These are phyloP conservation scores for Pelochelys cantorii DNA, from an alignment of 2,797 vertebrate species.

Conservation along the genomic window DNA sequence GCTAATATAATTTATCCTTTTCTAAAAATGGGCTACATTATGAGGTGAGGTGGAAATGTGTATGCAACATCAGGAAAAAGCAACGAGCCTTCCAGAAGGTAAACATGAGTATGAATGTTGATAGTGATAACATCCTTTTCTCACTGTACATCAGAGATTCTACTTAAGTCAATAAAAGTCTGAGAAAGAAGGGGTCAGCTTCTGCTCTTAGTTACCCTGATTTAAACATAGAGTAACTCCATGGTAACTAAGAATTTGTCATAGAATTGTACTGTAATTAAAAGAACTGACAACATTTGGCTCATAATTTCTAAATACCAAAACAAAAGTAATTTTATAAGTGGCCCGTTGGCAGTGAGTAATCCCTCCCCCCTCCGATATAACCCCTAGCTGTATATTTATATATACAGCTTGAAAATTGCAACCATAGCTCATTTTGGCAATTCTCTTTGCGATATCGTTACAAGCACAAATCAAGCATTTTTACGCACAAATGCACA, in stretches of 20 bases:
- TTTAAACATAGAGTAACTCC: conserved; percentile 14
- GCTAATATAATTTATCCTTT: background rate
- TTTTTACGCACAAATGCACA: background rate
- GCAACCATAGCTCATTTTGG: background rate
- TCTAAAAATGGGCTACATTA: background rate
- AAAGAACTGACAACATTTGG: background rate
- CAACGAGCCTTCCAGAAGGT: background rate
- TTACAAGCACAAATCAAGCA: conserved; percentile 34
- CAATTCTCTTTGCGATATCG: conserved; percentile 45
- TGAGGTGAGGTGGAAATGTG: background rate
- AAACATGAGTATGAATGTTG: conserved; percentile 22
- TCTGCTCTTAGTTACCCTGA: background rate
- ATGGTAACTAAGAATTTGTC: background rate
- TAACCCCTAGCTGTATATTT: conserved; percentile 24
- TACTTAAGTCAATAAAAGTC: background rate
- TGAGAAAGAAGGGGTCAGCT: conserved; percentile 7
- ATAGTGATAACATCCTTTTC: background rate
- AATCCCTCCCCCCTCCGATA: background rate
- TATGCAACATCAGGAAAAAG: background rate
- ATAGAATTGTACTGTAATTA: conserved; percentile 6
- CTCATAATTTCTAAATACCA: background rate
- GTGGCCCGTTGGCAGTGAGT: background rate
- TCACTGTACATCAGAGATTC: conserved; percentile 12
- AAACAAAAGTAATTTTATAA: background rate
- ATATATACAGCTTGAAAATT: background rate